Evolutionary conservation across 1,140 invertebrate species (phyloP).

Genomic region (Zophobas morio): DNA sequence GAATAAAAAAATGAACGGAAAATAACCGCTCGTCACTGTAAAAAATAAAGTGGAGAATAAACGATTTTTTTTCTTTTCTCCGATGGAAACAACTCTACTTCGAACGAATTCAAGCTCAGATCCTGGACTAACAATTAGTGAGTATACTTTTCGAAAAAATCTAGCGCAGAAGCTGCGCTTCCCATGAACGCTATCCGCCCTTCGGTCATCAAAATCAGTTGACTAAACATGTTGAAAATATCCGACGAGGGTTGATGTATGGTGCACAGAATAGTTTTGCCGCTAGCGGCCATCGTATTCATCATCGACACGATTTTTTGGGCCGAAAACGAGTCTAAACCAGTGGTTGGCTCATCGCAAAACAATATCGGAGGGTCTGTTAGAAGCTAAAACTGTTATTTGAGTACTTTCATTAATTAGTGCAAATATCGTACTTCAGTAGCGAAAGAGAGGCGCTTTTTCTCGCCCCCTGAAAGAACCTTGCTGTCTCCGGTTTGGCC

Average conservation of each 20-base stretch:
- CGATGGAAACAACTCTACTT: no score
- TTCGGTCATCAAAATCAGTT: conserved; percentile 89
- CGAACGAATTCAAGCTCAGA: neutral
- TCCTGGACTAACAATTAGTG: neutral
- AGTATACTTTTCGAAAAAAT: conserved; percentile 83
- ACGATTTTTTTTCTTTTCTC: no score
- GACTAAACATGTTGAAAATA: conserved; percentile 90
- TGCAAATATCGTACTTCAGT: conserved; percentile 78
- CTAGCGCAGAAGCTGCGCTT: conserved; percentile 77
- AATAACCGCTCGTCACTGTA: no score
- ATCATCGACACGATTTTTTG: conserved; percentile 87
- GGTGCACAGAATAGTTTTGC: conserved; percentile 93
- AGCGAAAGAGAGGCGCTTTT: conserved; percentile 93
- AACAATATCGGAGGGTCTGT: conserved; percentile 95
- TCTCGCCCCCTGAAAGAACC: conserved; percentile 94
- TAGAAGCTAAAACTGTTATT: conserved; percentile 76
- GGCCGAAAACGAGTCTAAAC: conserved; percentile 94
- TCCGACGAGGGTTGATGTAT: conserved; percentile 98
- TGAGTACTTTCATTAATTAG: conserved; percentile 11
- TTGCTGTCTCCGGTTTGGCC: conserved; percentile 80
- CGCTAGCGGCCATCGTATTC: conserved; percentile 75
- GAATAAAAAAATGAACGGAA: no score
- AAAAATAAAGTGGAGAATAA: no score
- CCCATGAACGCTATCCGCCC: conserved; percentile 93
- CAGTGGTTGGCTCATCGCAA: conserved; percentile 96